phyloP scores from a whole-genome alignment of 2,113 vertebrate genomes.

The Oryzias woworae region DNA sequence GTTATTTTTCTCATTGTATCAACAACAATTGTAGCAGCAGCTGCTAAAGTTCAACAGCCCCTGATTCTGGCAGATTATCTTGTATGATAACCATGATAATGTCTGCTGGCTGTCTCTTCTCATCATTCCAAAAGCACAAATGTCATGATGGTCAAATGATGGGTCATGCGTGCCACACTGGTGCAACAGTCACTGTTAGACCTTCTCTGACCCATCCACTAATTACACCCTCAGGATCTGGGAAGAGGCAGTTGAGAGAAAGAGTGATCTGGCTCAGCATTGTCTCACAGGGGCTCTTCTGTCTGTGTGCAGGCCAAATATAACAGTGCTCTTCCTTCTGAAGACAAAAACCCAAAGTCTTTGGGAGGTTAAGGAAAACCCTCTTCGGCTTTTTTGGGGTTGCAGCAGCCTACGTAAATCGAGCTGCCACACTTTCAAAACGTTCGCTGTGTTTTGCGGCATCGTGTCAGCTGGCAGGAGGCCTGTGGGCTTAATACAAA shows the following conservation, averaged over 20 bases:
- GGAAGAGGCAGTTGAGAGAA: slow-evolving; percentile 36
- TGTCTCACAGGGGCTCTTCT: slow-evolving; percentile 30
- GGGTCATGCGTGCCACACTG: slow-evolving; percentile 64
- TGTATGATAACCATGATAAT: slow-evolving; percentile 37
- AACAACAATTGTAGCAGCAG: slow-evolving; percentile 26
- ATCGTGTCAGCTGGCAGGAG: slow-evolving; percentile 4
- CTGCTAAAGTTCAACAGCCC: slow-evolving; percentile 16
- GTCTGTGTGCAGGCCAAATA: slow-evolving; percentile 43
- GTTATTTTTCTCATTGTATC: neutral
- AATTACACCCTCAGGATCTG: slow-evolving; percentile 72
- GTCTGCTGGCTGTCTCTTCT: slow-evolving; percentile 50
- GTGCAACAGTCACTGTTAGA: slow-evolving; percentile 53
- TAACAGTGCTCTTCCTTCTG: slow-evolving; percentile 30
- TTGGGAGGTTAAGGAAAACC: slow-evolving; percentile 23
- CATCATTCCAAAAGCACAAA: slow-evolving; percentile 36
- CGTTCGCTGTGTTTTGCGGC: slow-evolving; percentile 21
- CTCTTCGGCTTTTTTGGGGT: slow-evolving; percentile 23
- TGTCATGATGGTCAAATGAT: slow-evolving; percentile 66
- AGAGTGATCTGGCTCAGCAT: slow-evolving; percentile 17
- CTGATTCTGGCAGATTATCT: slow-evolving; percentile 19
- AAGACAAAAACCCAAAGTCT: slow-evolving; percentile 22
- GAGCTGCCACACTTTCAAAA: slow-evolving; percentile 16
- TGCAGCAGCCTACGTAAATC: slow-evolving; percentile 14
- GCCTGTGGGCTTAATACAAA: slow-evolving; percentile 55
- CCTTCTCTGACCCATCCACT: slow-evolving; percentile 61